phyloP scores from a whole-genome alignment of 2,113 vertebrate genomes.

The Zosterops hypoxanthus region DNA sequence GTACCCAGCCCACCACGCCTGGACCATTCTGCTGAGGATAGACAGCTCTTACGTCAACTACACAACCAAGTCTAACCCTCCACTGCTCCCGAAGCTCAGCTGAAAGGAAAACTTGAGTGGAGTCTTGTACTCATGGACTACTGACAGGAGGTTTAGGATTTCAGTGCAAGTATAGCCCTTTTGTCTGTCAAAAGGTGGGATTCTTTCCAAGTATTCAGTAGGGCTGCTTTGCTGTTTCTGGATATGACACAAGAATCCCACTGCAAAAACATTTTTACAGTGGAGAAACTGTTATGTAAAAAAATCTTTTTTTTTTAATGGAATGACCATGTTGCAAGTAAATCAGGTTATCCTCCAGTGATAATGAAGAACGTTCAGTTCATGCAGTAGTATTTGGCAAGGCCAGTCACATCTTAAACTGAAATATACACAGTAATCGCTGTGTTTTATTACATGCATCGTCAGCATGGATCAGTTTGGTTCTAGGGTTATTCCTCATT shows the following conservation, averaged over 20 bases:
- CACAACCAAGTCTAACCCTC: neutral
- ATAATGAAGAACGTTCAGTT: neutral
- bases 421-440: neutral
- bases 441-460: neutral
- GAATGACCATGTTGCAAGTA: neutral
- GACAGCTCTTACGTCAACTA: neutral
- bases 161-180: neutral
- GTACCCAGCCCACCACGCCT: neutral
- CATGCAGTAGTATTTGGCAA: neutral
- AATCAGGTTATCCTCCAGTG: neutral
- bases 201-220: neutral
- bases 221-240: neutral
- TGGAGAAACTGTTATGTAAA: neutral
- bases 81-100: neutral
- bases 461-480: neutral
- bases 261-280: neutral
- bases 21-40: neutral
- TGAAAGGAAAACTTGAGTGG: neutral
- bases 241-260: neutral
- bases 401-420: neutral
- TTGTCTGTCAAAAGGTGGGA: neutral
- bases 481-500: neutral
- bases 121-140: neutral
- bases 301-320: neutral
- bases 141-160: neutral